Base-by-base conservation (phyloP, 2,113 vertebrate species). In the Hippocampus barbouri region DNA sequence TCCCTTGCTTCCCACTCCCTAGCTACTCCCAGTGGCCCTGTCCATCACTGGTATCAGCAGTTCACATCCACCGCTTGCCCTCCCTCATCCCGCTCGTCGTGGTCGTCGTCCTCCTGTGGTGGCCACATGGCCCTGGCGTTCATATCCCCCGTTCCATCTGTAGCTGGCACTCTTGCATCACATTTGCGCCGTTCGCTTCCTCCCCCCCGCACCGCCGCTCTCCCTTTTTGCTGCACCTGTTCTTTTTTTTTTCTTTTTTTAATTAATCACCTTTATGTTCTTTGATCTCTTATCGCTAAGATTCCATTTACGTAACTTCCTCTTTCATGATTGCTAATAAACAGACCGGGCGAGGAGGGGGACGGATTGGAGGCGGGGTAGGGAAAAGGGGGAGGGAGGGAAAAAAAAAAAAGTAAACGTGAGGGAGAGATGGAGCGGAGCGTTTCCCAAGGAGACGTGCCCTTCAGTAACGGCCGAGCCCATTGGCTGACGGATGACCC, bases 151-250 rank as follows among this genome's bases (percentile, higher is more conserved):
- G 1, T 87, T 90, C 86, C 82, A 89, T 90, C 88, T 88, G 86
- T 90, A 89, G 86, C 83, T 89, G 88, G 89, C 89, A 90, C 76
- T 91, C 85, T 89, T 88, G 85, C 86, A 87, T 90, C 87, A 88
- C 78, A 79, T 88, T 90, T 87, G 82, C 83, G 72, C 83, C 68
- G 81, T 78, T 74, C 69, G 68, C 79, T 85, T 84, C 76, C 61
- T 54, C 78, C 61, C 47, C 57, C 78, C 61, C 47, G 74, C 38
- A 70, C 80, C 78, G 77, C 74, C 70, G 56, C 75, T 63, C 54
- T 72, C 34, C 57, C 43, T n/a, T 56, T 25, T 40, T 53, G 62
- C 66, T 75, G 69, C 10, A 64, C 72, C 59, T 34, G 62, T 18
- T 75, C 43, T 63, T 47, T 27, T 53, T 27, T 12, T 40, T 61